These are phyloP conservation scores for Napeogenes inachia DNA, from an alignment of 2,888 invertebrate species.

Conservation along the genomic window DNA sequence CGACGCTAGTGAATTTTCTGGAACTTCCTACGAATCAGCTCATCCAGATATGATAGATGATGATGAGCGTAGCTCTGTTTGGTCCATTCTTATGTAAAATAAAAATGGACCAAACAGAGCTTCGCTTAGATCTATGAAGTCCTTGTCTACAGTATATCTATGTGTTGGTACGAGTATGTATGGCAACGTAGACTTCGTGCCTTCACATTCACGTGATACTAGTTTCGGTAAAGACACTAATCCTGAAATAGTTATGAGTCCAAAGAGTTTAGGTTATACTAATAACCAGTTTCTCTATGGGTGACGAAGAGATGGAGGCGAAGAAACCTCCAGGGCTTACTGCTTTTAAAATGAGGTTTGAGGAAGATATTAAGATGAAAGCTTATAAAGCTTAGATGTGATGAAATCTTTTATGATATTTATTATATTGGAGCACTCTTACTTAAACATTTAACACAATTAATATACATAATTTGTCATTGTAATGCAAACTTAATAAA, in stretches of 20 bases:
- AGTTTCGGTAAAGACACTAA: constrained; percentile 50
- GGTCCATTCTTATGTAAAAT: constrained; percentile 45
- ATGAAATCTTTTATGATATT: neutral
- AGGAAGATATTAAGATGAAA: constrained; percentile 5
- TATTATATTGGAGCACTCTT: neutral
- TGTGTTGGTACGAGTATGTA: constrained; percentile 65
- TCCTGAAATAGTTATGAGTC: constrained; percentile 58
- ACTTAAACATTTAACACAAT: constrained; percentile 4
- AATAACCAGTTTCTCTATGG: constrained; percentile 65
- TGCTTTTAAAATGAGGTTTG: constrained; percentile 44
- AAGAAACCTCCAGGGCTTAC: constrained; percentile 47
- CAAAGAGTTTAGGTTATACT: constrained; percentile 64
- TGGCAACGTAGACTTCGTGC: constrained; percentile 60
- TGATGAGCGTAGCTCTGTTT: too few relatives aligned
- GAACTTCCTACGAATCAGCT: constrained; percentile 66
- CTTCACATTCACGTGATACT: constrained; percentile 48
- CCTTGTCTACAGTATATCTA: constrained; percentile 67
- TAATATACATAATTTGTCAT: neutral
- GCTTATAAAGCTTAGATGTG: constrained; percentile 10
- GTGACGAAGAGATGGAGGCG: constrained; percentile 56
- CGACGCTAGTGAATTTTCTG: constrained; percentile 68
- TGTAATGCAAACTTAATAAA: neutral
- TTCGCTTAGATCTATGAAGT: constrained; percentile 66
- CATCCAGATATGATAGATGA: constrained; percentile 60
- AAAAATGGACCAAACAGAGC: constrained; percentile 61